Conservation (phyloP, 2,888 invertebrate genomes). For the Strigamia maritima region DNA sequence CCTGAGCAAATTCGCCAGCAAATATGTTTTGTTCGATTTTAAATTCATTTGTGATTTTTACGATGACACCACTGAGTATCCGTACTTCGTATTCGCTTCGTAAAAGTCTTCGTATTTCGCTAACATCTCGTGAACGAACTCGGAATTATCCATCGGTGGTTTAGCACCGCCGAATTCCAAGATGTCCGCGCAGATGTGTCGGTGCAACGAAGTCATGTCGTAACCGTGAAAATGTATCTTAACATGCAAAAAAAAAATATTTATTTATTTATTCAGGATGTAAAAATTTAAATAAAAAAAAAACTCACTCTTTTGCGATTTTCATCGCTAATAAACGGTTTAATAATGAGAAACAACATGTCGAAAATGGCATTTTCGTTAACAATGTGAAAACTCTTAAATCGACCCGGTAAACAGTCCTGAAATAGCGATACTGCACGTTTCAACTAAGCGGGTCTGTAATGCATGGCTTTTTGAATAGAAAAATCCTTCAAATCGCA, state of each 20-base stretch:
- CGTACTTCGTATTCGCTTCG: background rate
- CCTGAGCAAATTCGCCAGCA: no score
- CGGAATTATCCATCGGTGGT: constrained; percentile 35
- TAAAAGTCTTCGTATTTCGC: constrained; percentile 5
- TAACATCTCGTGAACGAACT: background rate
- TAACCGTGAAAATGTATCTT: constrained; percentile 56
- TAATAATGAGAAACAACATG: constrained; percentile 81
- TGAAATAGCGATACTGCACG: constrained; percentile 49
- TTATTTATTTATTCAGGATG: no score
- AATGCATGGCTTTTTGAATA: constrained; percentile 53
- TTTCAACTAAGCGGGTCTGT: constrained; percentile 51
- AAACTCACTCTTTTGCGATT: constrained; percentile 72
- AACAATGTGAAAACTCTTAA: constrained; percentile 82
- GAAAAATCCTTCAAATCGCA: constrained; percentile 55
- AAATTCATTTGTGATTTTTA: no score
- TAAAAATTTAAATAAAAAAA: no score
- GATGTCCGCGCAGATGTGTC: constrained; percentile 51
- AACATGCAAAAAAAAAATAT: no score
- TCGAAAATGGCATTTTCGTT: constrained; percentile 89
- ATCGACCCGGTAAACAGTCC: constrained; percentile 78
- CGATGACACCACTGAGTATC: no score
- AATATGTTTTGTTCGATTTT: no score
- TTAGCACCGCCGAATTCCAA: constrained; percentile 52
- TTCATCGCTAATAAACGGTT: constrained; percentile 84
- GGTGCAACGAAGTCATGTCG: constrained; percentile 52